phyloP scores from a whole-genome alignment of 2,797 vertebrate genomes.

The Etheostoma nigrum region DNA sequence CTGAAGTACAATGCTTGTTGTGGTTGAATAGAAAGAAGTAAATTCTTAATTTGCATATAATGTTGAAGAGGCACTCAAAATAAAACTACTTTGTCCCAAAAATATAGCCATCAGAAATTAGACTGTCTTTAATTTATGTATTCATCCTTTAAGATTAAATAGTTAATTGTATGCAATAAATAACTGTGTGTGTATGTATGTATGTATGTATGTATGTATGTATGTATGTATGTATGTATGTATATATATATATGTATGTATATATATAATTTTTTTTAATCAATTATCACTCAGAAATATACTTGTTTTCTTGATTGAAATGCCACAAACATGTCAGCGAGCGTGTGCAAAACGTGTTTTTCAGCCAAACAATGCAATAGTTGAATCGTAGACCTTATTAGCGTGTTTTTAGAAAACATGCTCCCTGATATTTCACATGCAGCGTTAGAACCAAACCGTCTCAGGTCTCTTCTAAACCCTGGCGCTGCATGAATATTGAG shows the following conservation, averaged over 20 bases:
- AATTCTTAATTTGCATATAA: neutral
- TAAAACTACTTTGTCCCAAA: neutral
- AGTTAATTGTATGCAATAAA: neutral
- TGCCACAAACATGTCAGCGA: neutral
- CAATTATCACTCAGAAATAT: neutral
- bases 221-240: too few relatives aligned
- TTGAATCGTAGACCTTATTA: constrained; percentile 13
- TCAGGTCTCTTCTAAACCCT: constrained; percentile 6
- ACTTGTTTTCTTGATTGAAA: neutral
- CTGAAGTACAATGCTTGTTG: neutral
- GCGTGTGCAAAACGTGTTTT: neutral
- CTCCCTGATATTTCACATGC: neutral
- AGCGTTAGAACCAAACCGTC: constrained; percentile 16
- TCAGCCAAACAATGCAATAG: neutral
- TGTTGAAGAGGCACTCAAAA: neutral
- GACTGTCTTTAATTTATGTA: neutral
- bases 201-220: too few relatives aligned
- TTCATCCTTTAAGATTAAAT: neutral
- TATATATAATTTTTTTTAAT: neutral
- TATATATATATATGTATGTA: too few relatives aligned
- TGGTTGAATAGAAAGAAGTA: rapidly evolving
- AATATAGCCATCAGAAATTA: neutral
- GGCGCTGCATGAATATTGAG: constrained; percentile 52
- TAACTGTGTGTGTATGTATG: neutral
- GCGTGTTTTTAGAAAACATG: constrained; percentile 32